A percentile compares a stretch with the other conserved stretches of the same genome.
Conservation (phyloP, 2,113 vertebrate species). For the Alouatta palliata region DNA sequence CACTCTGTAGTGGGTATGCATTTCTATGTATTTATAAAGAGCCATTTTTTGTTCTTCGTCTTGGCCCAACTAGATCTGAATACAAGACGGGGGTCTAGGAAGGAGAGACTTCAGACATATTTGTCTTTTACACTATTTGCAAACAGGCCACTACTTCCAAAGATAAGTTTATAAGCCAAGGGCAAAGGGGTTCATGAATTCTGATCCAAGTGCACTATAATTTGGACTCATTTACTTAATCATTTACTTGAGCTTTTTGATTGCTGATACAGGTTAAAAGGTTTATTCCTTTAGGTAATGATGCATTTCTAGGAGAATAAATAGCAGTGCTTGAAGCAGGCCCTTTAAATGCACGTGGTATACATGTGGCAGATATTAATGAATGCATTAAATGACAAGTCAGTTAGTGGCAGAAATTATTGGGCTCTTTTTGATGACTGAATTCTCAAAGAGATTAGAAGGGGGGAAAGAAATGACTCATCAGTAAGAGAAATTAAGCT, state of each 20-base stretch:
- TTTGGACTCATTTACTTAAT: slow-evolving; percentile 65
- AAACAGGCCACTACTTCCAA: slow-evolving; percentile 38
- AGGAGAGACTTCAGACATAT: not conserved
- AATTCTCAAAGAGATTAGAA: slow-evolving; percentile 46
- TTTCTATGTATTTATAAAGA: slow-evolving; percentile 20
- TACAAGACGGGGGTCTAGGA: not conserved
- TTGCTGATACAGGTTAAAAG: slow-evolving; percentile 52
- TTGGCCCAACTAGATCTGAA: slow-evolving; percentile 12
- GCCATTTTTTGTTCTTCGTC: slow-evolving; percentile 16
- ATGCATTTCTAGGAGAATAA: slow-evolving; percentile 66
- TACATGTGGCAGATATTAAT: slow-evolving; percentile 47
- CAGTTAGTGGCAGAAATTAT: slow-evolving; percentile 53
- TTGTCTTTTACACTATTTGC: slow-evolving; percentile 35
- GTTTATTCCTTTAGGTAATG: slow-evolving; percentile 66
- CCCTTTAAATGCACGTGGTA: slow-evolving; percentile 3
- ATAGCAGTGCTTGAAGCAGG: slow-evolving; percentile 23
- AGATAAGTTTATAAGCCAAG: slow-evolving; percentile 47
- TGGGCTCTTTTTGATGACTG: not conserved
- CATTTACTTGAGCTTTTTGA: slow-evolving; percentile 66
- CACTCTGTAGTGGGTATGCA: not conserved
- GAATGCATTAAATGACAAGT: slow-evolving; percentile 43
- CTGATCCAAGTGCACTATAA: not conserved
- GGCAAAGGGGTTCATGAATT: slow-evolving; percentile 35
- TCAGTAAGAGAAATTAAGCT: slow-evolving; percentile 56
- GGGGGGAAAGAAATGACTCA: slow-evolving; percentile 40